Percentiles rank a stretch among this genome's conserved stretches.
Evolutionary conservation across 1,140 invertebrate genomes (phyloP).

Genomic region (Teleogryllus occipitalis): DNA sequence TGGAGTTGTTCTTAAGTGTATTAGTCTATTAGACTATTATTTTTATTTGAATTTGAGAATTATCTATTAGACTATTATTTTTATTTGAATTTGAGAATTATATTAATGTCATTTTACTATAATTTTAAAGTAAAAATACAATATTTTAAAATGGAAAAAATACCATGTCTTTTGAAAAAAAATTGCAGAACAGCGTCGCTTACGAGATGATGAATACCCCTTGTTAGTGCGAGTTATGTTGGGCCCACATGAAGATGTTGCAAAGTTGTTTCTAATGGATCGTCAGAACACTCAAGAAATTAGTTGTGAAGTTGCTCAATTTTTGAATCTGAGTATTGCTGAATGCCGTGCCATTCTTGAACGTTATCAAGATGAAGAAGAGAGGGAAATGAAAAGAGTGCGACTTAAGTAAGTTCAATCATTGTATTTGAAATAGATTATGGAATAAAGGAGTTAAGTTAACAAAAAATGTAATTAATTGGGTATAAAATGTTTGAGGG

Average conservation of each 20-base stretch:
- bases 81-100: no score
- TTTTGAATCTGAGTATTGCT: constrained; percentile 67
- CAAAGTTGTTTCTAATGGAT: constrained; percentile 72
- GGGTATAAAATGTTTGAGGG: neutral
- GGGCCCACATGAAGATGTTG: constrained; percentile 75
- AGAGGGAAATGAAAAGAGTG: constrained; percentile 57
- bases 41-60: no score
- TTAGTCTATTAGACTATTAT: no score
- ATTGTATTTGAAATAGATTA: constrained; percentile 13
- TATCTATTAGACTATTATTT: no score
- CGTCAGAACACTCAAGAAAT: constrained; percentile 62
- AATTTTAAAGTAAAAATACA: no score
- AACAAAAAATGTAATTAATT: neutral
- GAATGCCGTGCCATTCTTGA: constrained; percentile 71
- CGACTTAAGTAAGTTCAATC: constrained; percentile 54
- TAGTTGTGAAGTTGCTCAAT: constrained; percentile 72
- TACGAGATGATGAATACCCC: constrained; percentile 72
- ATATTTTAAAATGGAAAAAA: no score
- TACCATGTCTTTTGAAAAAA: neutral
- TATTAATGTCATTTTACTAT: no score
- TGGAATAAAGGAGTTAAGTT: neutral
- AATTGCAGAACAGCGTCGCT: constrained; percentile 58
- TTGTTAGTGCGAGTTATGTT: constrained; percentile 65
- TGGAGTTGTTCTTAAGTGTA: no score
- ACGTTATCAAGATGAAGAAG: constrained; percentile 69